Conservation (phyloP, 2,888 invertebrate species). For the Leptura quadrifasciata region DNA sequence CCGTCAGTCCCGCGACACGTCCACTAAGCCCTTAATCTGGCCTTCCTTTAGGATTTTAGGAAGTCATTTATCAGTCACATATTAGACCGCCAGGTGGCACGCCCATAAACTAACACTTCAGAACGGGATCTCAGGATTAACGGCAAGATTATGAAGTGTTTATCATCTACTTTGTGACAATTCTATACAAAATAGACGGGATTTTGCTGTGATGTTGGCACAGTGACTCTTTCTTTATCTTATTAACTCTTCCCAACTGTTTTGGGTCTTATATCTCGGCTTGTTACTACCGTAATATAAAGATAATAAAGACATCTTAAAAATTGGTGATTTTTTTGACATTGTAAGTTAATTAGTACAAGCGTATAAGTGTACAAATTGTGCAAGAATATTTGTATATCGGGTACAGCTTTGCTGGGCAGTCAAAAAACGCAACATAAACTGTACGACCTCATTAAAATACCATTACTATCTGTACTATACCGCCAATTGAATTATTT, state of each 20-base stretch:
- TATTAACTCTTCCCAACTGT: background rate
- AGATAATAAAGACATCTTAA: too few species aligned
- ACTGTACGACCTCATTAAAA: too few species aligned
- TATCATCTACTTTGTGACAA: slow-evolving; percentile 58
- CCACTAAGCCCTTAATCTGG: slow-evolving; percentile 73
- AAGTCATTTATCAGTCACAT: slow-evolving; percentile 73
- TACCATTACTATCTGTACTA: too few species aligned
- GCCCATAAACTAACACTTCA: slow-evolving; percentile 69
- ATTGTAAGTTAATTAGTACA: too few species aligned
- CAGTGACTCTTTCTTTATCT: slow-evolving; percentile 5
- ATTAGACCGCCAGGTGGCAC: slow-evolving; percentile 72
- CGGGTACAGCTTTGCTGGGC: too few species aligned
- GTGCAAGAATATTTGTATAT: too few species aligned
- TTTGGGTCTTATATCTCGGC: background rate
- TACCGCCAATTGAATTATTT: too few species aligned
- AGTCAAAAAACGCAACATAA: too few species aligned
- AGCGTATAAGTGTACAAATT: too few species aligned
- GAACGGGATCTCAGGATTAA: slow-evolving; percentile 66
- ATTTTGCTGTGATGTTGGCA: slow-evolving; percentile 21
- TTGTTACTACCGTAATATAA: background rate
- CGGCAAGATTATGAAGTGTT: slow-evolving; percentile 61
- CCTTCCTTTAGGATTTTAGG: slow-evolving; percentile 73
- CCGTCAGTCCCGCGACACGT: slow-evolving; percentile 70
- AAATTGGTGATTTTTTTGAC: too few species aligned
- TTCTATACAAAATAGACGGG: slow-evolving; percentile 42